Conservation (phyloP, 2,113 vertebrate species). For the Aix galericulata region DNA sequence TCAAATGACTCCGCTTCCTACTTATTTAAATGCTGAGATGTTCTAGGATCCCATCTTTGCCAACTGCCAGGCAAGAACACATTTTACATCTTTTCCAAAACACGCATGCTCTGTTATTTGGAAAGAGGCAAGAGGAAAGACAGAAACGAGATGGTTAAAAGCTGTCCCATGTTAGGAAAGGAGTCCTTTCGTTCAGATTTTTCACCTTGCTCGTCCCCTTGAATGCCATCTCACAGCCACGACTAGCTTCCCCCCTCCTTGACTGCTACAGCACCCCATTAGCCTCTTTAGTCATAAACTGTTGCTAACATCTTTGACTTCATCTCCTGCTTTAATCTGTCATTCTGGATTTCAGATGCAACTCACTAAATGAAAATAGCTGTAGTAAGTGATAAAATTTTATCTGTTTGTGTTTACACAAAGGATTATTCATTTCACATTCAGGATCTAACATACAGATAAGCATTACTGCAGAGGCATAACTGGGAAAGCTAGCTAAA, state of each 20-base stretch:
- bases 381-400: neutral
- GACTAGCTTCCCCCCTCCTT: neutral
- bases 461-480: neutral
- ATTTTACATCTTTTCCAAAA: neutral
- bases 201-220: neutral
- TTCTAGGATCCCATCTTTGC: neutral
- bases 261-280: neutral
- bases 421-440: conserved; percentile 23
- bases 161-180: neutral
- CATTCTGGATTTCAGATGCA: neutral
- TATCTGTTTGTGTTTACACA: conserved; percentile 50
- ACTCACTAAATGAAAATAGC: neutral
- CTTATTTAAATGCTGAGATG: neutral
- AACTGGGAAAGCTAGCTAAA: neutral
- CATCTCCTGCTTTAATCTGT: neutral
- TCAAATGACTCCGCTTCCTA: neutral
- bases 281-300: neutral
- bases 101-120: rapidly evolving
- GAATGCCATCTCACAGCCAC: neutral
- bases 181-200: neutral
- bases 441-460: conserved; percentile 6
- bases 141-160: neutral
- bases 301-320: neutral
- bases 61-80: neutral
- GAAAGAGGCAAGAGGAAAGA: neutral